Base-by-base conservation (phyloP, 1,140 invertebrate species). In the Drosophila sp. region DNA sequence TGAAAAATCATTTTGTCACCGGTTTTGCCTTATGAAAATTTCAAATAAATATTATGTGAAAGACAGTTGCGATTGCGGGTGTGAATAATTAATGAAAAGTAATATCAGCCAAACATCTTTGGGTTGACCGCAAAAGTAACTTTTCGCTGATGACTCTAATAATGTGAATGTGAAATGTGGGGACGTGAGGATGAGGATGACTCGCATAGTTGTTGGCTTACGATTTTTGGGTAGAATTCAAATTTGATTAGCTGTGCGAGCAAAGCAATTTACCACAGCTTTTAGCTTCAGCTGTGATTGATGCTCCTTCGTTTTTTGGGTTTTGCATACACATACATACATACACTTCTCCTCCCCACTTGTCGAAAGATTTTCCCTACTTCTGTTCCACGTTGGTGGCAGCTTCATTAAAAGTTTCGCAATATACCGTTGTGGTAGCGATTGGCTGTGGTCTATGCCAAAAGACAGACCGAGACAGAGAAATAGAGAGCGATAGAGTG, bases 71-170 rank as follows among this genome's bases (percentile, higher is more conserved):
- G 44, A 10, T 32, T 25, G 40, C 60, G 66, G 40, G 71, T 68
- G 63, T 23, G 54, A 75, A 75, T 78, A 78, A 78, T 78, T 75
- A 78, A 78, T 78, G 71, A 70, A 65, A 73, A 70, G 71, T 77
- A 77, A 77, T 77, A 76, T 69, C 61, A 57, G 30, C 27, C 56
- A 8, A 66, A 62, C 58, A 55, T 65, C 66, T 63, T 70, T 74
- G 65, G 71, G 66, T 66, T 77, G 74, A 76, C 71, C 75, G 62
- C 71, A 77, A 57, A 62, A 72, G 56, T 58, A 58, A 58, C 56
- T 25, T 58, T 23, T 72, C 54, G 17, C 56, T 58, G 17, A 33
- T 38, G 56, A 33, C 1, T 7, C 3, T 35, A 6, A 7, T 35
- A 8, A 6, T 35, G 33, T 1, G 5, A 7, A 35, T 35, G 33